These are phyloP conservation scores for Lagria hirta DNA, from an alignment of 2,888 invertebrate genomes.

Conservation along the genomic window DNA sequence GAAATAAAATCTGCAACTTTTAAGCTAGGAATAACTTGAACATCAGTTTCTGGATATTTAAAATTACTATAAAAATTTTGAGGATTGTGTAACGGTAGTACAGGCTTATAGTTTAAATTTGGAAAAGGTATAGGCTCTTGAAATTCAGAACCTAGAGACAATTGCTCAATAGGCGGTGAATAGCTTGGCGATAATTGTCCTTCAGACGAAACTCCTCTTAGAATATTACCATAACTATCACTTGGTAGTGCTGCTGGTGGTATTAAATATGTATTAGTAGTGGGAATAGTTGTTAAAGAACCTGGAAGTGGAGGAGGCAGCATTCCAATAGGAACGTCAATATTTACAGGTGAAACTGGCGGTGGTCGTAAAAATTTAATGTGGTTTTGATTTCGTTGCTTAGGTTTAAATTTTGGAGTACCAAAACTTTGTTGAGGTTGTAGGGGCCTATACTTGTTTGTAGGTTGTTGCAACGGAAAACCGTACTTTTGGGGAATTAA, in stretches of 20 bases:
- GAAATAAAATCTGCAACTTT: constrained; percentile 69
- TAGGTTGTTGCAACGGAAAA: constrained; percentile 30
- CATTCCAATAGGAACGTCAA: constrained; percentile 24
- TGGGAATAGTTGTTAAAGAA: too few relatives aligned
- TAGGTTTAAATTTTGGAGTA: constrained; percentile 19
- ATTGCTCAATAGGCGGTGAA: constrained; percentile 37
- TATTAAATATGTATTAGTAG: constrained; percentile 30
- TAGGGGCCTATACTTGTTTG: constrained; percentile 23
- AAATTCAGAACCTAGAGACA: constrained; percentile 40
- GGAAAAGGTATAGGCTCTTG: constrained; percentile 61
- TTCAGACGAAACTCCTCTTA: constrained; percentile 46
- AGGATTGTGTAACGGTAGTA: constrained; percentile 55
- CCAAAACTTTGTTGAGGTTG: constrained; percentile 6
- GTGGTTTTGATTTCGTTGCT: constrained; percentile 2
- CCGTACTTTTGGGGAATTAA: constrained; percentile 22
- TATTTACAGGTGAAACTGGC: constrained; percentile 24
- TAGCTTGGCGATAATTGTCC: constrained; percentile 35
- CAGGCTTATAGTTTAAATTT: constrained; percentile 58
- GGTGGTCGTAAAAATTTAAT: constrained; percentile 16
- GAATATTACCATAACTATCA: constrained; percentile 51
- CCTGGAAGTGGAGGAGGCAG: constrained; percentile 33
- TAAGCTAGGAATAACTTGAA: constrained; percentile 65
- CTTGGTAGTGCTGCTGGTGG: constrained; percentile 11
- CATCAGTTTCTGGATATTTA: constrained; percentile 35
- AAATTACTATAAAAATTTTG: constrained; percentile 54